Evolutionary conservation across 2,888 invertebrate genomes (phyloP).

Genomic region (Andrena praecox): DNA sequence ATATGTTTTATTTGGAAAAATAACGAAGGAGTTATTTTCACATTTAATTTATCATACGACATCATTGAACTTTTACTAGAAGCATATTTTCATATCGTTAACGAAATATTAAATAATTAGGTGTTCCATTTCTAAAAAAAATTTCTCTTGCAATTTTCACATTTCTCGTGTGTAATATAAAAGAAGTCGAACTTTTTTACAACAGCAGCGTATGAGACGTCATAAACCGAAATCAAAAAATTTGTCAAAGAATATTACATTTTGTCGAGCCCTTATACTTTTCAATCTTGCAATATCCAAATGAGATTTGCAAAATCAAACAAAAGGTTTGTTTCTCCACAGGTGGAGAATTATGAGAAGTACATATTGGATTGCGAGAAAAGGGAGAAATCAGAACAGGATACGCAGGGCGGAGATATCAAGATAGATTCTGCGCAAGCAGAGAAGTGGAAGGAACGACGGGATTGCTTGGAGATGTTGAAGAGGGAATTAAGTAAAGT

Average conservation of each 20-base stretch:
- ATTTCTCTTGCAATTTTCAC: too few relatives aligned
- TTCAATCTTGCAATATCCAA: background rate
- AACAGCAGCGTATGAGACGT: background rate
- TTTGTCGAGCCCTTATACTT: background rate
- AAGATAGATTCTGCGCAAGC: constrained; percentile 47
- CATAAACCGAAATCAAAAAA: background rate
- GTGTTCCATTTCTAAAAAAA: too few relatives aligned
- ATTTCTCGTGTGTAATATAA: too few relatives aligned
- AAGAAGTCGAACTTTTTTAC: background rate
- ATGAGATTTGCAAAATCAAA: background rate
- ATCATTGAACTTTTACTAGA: too few relatives aligned
- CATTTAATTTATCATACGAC: too few relatives aligned
- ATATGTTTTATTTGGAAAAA: background rate
- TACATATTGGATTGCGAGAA: constrained; percentile 81
- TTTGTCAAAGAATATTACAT: background rate
- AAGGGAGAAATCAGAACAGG: constrained; percentile 70
- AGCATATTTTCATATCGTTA: too few relatives aligned
- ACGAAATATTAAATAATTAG: too few relatives aligned
- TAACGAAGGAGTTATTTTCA: background rate
- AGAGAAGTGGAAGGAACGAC: constrained; percentile 81
- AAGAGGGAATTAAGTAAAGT: constrained; percentile 81
- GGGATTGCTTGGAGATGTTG: constrained; percentile 81
- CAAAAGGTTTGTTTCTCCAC: background rate
- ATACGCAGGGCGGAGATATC: constrained; percentile 34
- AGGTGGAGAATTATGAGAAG: constrained; percentile 81